These are phyloP conservation scores for Excalfactoria chinensis DNA, from an alignment of 2,113 vertebrate genomes.

Conservation along the genomic window DNA sequence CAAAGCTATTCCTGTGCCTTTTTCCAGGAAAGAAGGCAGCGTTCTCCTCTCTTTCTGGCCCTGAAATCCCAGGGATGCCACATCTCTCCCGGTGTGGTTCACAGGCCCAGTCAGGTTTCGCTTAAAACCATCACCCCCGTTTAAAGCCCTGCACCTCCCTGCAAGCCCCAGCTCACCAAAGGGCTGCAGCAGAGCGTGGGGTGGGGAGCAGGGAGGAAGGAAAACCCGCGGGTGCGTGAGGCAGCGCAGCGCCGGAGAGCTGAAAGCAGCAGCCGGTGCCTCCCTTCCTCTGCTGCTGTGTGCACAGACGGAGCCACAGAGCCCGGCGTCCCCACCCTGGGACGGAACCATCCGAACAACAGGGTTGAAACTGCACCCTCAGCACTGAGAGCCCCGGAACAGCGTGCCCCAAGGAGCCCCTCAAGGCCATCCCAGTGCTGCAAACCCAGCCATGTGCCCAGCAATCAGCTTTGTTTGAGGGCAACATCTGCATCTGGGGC, in stretches of 20 bases:
- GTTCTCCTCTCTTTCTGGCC: background rate
- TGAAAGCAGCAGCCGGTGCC: conserved; percentile 55
- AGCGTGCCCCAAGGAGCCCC: no score
- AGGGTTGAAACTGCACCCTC: no score
- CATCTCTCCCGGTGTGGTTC: background rate
- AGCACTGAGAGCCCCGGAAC: background rate
- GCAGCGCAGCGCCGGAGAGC: conserved; percentile 32
- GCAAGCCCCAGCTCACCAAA: background rate
- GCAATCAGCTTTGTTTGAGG: background rate
- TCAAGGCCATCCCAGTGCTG: background rate
- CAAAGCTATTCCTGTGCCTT: conserved; percentile 31
- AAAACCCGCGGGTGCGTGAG: background rate
- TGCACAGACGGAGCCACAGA: background rate
- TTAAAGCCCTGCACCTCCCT: background rate
- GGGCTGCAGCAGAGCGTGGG: background rate
- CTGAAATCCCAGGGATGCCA: background rate
- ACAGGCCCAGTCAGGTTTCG: background rate
- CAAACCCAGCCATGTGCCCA: no score
- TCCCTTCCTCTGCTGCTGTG: conserved; percentile 69
- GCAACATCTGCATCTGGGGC: background rate
- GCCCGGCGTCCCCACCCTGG: background rate
- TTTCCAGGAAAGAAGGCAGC: conserved; percentile 43
- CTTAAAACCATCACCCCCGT: background rate
- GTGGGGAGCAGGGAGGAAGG: background rate
- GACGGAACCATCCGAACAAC: background rate